Evolutionary conservation across 2,113 vertebrate genomes (phyloP).

Genomic region (Catagonus wagneri): DNA sequence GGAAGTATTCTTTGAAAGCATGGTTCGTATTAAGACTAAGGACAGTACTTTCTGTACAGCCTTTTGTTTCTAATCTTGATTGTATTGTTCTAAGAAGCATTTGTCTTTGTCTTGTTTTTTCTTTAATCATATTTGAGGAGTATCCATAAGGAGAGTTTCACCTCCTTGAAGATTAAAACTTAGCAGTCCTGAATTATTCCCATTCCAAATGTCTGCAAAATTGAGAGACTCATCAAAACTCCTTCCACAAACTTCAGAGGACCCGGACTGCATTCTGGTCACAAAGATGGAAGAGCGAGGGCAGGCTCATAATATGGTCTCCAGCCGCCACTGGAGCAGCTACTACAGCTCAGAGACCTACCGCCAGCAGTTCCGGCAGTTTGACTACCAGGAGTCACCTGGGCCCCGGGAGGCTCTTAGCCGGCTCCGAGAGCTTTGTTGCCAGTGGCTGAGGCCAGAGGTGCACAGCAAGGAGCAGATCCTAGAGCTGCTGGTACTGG

Average conservation of each 20-base stretch:
- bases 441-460: slow-evolving; percentile 74
- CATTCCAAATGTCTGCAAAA: slow-evolving; percentile 44
- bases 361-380: slow-evolving; percentile 64
- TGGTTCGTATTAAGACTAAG: not conserved
- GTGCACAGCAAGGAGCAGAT: slow-evolving; percentile 73
- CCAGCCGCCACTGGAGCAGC: not conserved
- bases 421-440: slow-evolving; percentile 66
- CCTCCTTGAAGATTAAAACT: not conserved
- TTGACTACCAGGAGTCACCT: slow-evolving; percentile 68
- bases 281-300: slow-evolving; percentile 57
- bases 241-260: not conserved
- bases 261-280: not conserved
- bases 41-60: not conserved
- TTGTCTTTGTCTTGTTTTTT: slow-evolving; percentile 58
- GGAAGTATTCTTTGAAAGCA: slow-evolving; percentile 25
- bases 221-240: not conserved
- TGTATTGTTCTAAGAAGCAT: not conserved
- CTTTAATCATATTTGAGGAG: slow-evolving; percentile 10
- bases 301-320: not conserved
- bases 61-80: slow-evolving; percentile 12
- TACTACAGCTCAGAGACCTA: slow-evolving; percentile 57
- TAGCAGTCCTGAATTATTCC: not conserved
- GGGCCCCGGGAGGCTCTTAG: slow-evolving; percentile 69
- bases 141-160: not conserved
- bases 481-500: slow-evolving; percentile 77